Base-by-base conservation (phyloP, 2,888 invertebrate species). In the Ennomos quercinarius region DNA sequence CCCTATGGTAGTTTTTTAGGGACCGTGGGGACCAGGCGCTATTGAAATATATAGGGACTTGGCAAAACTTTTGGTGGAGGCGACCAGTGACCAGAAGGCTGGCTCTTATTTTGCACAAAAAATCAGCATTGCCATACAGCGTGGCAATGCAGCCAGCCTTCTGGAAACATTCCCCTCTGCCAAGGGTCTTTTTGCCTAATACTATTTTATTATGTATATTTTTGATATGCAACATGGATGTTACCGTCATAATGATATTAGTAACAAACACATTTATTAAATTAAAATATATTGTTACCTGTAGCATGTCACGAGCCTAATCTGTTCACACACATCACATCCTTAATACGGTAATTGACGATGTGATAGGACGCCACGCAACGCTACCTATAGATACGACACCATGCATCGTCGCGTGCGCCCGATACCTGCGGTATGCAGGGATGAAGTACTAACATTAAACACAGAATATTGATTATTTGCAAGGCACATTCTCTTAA, bases 401-500 rank as follows among this genome's bases (percentile, higher is more conserved):
- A 35, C 42, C 11, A 35, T 35, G 10, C 1, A 11, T 12, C 39
- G 48, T 38, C 52, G 37, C 39, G 43, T 10, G 55, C 48, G 45
- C 17, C 53, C 37, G 61, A 70, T 49, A 58, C 68, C 79, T 81
- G 83, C 83, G 75, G 79, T 77, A 75, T 75, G 83, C 86, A 84
- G 82, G 78, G 76, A 78, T 80, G 78, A 81, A 83, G 79, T 84
- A 87, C 87, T 91, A 90, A 89, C 76, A 91, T 91, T 91, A 91
- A 91, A 92, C 91, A 91, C 91, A 91, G 91, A 91, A 91, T 91
- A 91, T 87, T 89, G 91, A 88, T 82, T 88, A 90, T 87, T 91
- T 91, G 91, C 91, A 92, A 92, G 91, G 91, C 91, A 92, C 91
- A 92, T 91, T 91, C 88, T 91, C 83, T 90, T 92, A 86, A 89